Percentiles rank a stretch among this genome's conserved stretches.
These are phyloP conservation scores for Burhinus bistriatus DNA, from an alignment of 2,113 vertebrate species.

Conservation along the genomic window DNA sequence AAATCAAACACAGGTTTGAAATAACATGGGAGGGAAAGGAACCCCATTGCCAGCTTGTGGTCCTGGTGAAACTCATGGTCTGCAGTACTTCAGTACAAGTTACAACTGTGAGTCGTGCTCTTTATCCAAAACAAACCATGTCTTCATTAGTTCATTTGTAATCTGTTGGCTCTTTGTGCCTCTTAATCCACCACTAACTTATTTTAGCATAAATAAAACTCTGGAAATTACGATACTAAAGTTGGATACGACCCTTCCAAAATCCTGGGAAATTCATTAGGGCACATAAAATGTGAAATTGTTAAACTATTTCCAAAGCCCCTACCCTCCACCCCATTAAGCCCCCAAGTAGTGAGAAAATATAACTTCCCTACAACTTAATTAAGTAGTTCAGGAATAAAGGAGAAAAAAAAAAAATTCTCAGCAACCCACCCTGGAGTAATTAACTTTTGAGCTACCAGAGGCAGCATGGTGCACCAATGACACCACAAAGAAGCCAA, in stretches of 20 bases:
- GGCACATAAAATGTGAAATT: slow-evolving; percentile 41
- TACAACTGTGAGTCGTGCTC: neutral
- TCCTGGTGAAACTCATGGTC: neutral
- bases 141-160: slow-evolving; percentile 23
- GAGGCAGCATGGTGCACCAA: neutral
- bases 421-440: neutral
- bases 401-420: neutral
- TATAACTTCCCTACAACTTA: slow-evolving; percentile 3
- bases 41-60: neutral
- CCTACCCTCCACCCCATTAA: slow-evolving; percentile 40
- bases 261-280: slow-evolving; percentile 63
- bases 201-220: slow-evolving; percentile 47
- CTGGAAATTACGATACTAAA: slow-evolving; percentile 36
- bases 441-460: neutral
- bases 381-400: neutral
- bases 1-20: slow-evolving; percentile 64
- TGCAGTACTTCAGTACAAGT: neutral
- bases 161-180: slow-evolving; percentile 15
- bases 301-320: slow-evolving; percentile 34
- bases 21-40: neutral
- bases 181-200: slow-evolving; percentile 14
- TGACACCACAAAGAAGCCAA: neutral
- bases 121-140: slow-evolving; percentile 25
- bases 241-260: slow-evolving; percentile 22
- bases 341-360: slow-evolving; percentile 47